Conservation (phyloP, 1,140 invertebrate genomes). For the Ooceraea biroi region DNA sequence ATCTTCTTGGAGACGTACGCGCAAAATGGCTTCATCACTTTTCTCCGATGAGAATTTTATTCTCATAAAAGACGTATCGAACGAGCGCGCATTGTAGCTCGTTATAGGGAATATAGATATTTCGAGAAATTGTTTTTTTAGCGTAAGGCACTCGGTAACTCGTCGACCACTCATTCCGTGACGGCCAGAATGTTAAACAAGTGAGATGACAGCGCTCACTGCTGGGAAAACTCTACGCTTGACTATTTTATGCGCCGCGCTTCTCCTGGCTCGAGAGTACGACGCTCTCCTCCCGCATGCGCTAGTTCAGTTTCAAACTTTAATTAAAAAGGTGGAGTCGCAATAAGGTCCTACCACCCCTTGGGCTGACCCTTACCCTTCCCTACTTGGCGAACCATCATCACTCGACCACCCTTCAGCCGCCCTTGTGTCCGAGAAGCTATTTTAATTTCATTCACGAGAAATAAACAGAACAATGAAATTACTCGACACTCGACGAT, state of each 20-base stretch:
- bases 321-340: slow-evolving; percentile 81
- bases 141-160: slow-evolving; percentile 31
- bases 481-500: slow-evolving; percentile 67
- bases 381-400: slow-evolving; percentile 1
- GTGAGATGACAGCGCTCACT: slow-evolving; percentile 65
- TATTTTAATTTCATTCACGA: slow-evolving; percentile 75
- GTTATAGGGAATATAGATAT: slow-evolving; percentile 8
- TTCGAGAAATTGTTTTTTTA: slow-evolving; percentile 52
- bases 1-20: not conserved
- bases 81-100: not conserved
- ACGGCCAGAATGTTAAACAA: slow-evolving; percentile 73
- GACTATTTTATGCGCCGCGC: slow-evolving; percentile 72
- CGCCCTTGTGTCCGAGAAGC: slow-evolving; percentile 43
- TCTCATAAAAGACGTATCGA: not conserved
- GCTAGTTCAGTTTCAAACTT: slow-evolving; percentile 79
- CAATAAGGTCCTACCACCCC: slow-evolving; percentile 68
- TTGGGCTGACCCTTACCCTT: slow-evolving; percentile 29
- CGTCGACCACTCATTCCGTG: slow-evolving; percentile 64
- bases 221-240: slow-evolving; percentile 68
- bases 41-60: not conserved
- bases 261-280: slow-evolving; percentile 61
- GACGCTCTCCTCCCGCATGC: slow-evolving; percentile 65
- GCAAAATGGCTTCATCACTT: not conserved
- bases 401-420: not conserved
- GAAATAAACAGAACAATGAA: slow-evolving; percentile 73